Evolutionary conservation across 2,888 invertebrate species (phyloP), one percentile per base, ranked within the genome.

Genomic region (Octonoba sinensis): DNA sequence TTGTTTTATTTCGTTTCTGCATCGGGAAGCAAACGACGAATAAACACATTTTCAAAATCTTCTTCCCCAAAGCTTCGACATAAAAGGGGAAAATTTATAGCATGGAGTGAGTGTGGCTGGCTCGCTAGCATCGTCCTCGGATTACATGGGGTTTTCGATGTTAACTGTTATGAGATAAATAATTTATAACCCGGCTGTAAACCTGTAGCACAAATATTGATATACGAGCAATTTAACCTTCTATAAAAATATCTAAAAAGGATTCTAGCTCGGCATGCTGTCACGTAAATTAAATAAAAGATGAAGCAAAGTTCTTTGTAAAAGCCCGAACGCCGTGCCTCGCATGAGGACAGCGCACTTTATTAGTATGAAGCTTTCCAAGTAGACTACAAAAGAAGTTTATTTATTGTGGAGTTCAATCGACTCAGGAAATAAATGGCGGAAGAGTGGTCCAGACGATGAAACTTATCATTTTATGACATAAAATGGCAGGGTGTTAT

Each of bases 181-280:
- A 82, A 82, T 82, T 82, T 82, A 82, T 74, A 82, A 82, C 82
- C 71, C 22, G 76, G 72, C 76, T 74, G 82, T 82, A 82, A 82
- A 82, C 82, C 82, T 82, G 82, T 76, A 82, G 82, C 74, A 72
- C 82, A 82, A 82, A 82, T 76, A 75, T 82, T 82, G 82, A 82
- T 82, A 82, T 76, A 82, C 67, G 82, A 76, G 76, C 82, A 76
- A 75, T 82, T 82, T 82, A 82, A 76, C 74, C 74, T 67, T 74
- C 82, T 76, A 82, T 82, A 82, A 82, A 82, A 82, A 82, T 82
- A 82, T 82, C 73, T 67, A 66, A 76, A 76, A 82, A 71, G 72
- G 76, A 76, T 76, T 76, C 76, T 56, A 51, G 66, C 71, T 62
- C 76, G 60, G 76, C 70, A 56, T 72, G 75, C 56, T 76, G 71